Evolutionary conservation across 2,888 invertebrate species (phyloP), one percentile per base, ranked within the genome.

Genomic region (Craniophora ligustri): DNA sequence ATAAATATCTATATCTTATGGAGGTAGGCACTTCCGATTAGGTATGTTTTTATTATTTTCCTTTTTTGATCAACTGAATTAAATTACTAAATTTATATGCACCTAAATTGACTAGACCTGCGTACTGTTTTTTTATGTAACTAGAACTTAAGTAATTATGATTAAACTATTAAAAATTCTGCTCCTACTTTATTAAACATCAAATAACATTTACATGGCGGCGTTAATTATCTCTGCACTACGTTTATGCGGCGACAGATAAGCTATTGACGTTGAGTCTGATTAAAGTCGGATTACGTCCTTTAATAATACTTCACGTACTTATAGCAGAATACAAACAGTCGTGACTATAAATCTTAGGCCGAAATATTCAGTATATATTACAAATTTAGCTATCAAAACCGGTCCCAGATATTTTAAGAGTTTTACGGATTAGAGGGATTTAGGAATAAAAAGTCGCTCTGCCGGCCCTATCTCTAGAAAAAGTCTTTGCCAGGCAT

Each of bases 251-350:
- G 44, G 15, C 18, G 40, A 54, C 8, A 26, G 45, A 45, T 16
- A 23, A 26, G n/a, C 11, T 11, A 18, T 19, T 34, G 7, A 38
- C 38, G 32, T 30, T 14, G 14, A 63, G 32, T 42, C 16, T 19
- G 41, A 62, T 47, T 55, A 35, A 56, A 38, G 42, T 39, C 4
- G 10, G 19, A 56, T 42, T 42, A 15, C 19, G 11, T 21, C 21
- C n/a, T 26, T 28, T 38, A 18, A n/a, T 23, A 62, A 42, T 62
- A 56, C 42, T 63, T 56, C n/a, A 56, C 47, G 19, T 26, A 26
- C n/a, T n/a, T 2, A 10, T 34, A 42, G 6, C 23, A 35, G 47
- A 49, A 63, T 7, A 39, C 16, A 56, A 44, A 48, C 26, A 35
- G 21, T 8, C 34, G 16, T 8, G 8, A 14, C 26, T 14, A 40